phyloP scores from a whole-genome alignment of 2,113 vertebrate genomes.

The Heterotilapia buettikoferi region DNA sequence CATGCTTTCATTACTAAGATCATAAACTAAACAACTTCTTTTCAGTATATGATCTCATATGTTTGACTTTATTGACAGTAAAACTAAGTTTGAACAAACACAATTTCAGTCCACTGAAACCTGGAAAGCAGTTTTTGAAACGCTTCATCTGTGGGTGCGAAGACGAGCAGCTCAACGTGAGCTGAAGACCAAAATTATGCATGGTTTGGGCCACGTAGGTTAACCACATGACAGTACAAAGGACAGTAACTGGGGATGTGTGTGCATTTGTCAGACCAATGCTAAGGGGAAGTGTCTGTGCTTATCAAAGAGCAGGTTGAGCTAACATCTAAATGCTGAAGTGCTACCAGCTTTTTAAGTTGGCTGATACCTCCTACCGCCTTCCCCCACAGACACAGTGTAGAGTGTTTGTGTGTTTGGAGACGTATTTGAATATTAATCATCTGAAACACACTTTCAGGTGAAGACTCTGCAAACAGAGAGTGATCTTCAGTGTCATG shows the following conservation, averaged over 20 bases:
- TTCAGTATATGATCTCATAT: background rate
- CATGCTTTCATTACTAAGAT: background rate
- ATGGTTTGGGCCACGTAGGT: background rate
- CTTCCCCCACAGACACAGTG: background rate
- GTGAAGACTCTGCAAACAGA: background rate
- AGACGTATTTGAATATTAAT: background rate
- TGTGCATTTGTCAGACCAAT: slow-evolving; percentile 55
- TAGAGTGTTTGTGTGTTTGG: background rate
- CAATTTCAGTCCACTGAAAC: background rate
- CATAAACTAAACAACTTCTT: background rate
- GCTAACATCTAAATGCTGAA: slow-evolving; percentile 65
- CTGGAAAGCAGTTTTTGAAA: background rate
- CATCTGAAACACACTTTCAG: background rate
- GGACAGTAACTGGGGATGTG: background rate
- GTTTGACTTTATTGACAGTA: background rate
- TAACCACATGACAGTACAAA: background rate
- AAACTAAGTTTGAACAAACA: background rate
- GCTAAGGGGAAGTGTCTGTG: slow-evolving; percentile 66
- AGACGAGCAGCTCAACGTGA: background rate
- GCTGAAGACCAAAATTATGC: background rate
- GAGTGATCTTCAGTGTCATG: background rate
- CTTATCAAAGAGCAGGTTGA: slow-evolving; percentile 67
- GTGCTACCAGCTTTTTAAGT: slow-evolving; percentile 46
- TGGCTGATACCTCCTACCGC: slow-evolving; percentile 7
- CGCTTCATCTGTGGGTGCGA: background rate